Conservation (phyloP, 2,888 invertebrate species). For the Podabrus alpinus region DNA sequence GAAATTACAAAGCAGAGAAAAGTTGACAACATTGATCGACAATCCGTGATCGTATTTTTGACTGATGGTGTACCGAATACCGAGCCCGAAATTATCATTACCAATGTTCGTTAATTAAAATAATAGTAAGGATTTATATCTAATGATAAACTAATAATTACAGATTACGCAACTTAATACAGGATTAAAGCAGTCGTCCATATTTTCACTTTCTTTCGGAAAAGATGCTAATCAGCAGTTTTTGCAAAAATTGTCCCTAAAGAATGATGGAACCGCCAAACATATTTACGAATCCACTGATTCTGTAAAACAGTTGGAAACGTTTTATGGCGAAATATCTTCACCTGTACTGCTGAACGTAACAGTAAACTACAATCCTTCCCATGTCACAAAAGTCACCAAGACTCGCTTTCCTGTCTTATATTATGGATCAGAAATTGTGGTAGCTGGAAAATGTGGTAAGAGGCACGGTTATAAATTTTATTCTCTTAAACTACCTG, state of each 20-base stretch:
- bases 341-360: conserved; percentile 70
- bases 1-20: conserved; percentile 37
- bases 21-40: conserved; percentile 47
- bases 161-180: conserved; percentile 57
- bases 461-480: background rate
- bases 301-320: conserved; percentile 67
- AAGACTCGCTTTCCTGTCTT: background rate
- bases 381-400: conserved; percentile 38
- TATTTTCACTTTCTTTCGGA: conserved; percentile 73
- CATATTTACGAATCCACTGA: conserved; percentile 76
- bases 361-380: conserved; percentile 65
- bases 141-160: background rate
- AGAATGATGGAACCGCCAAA: conserved; percentile 69
- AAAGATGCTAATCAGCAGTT: conserved; percentile 69
- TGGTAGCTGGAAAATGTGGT: background rate
- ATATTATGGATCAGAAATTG: background rate
- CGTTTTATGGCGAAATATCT: conserved; percentile 71
- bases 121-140: background rate
- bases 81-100: conserved; percentile 44
- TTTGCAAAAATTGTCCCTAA: conserved; percentile 66
- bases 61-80: conserved; percentile 70
- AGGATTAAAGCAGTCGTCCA: conserved; percentile 52
- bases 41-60: conserved; percentile 68
- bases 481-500: background rate
- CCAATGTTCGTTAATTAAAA: background rate